phyloP scores from a whole-genome alignment of 2,888 invertebrate genomes.

The Cancer borealis region DNA sequence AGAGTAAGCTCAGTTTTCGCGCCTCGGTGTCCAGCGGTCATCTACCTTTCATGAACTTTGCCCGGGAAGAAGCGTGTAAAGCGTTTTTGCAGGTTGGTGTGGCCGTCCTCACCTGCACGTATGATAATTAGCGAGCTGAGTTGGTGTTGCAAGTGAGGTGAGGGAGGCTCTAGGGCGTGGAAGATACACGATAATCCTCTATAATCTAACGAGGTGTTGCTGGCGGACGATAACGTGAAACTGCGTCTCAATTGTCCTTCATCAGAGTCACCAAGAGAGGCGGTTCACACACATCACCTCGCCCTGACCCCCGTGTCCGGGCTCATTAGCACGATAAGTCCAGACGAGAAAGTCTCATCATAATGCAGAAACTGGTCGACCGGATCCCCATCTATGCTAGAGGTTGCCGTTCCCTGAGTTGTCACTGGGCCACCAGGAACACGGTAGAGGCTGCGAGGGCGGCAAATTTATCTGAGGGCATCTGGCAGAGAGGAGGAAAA shows the following conservation, averaged over 20 bases:
- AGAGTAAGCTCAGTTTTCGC: not conserved
- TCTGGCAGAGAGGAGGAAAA: not conserved
- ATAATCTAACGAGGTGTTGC: not conserved
- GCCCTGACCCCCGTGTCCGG: not conserved
- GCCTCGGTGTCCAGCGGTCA: constrained; percentile 11
- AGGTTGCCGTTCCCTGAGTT: not conserved
- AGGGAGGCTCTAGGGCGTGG: not conserved
- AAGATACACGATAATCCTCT: not conserved
- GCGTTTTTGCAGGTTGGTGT: not conserved
- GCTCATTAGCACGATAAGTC: constrained; percentile 15
- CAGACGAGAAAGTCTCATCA: constrained; percentile 23
- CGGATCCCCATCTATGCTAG: not conserved
- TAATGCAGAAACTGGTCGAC: not conserved
- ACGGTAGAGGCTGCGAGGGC: not conserved
- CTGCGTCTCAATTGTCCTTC: constrained; percentile 24
- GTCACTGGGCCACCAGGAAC: not conserved
- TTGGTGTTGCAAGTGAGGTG: not conserved
- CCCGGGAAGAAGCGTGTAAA: not conserved
- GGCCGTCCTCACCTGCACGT: constrained; percentile 9
- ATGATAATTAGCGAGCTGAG: not conserved
- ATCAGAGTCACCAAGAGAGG: not conserved
- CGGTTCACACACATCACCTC: constrained; percentile 12
- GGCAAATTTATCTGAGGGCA: not conserved
- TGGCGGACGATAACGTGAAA: not conserved
- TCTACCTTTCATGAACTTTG: constrained; percentile 22